These are phyloP conservation scores for Melipona quadrifasciata DNA, from an alignment of 1,140 invertebrate species.

Conservation along the genomic window DNA sequence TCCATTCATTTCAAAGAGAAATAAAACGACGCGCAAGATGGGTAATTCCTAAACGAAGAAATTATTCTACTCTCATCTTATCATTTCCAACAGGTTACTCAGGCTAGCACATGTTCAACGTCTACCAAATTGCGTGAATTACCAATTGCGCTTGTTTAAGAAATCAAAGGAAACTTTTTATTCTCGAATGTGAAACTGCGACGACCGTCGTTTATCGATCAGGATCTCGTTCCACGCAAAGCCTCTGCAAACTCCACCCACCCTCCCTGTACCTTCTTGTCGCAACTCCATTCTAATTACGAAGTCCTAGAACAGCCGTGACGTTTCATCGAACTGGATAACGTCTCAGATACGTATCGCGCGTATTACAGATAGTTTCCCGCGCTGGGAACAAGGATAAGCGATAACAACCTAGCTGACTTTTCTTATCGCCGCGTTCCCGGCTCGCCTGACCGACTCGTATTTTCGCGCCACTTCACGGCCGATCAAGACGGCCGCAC, in stretches of 20 bases:
- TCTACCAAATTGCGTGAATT: not conserved
- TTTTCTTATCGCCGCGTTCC: slow-evolving; percentile 50
- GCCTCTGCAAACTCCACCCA: not conserved
- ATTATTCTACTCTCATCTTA: no score
- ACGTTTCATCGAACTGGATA: slow-evolving; percentile 32
- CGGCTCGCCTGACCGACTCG: slow-evolving; percentile 68
- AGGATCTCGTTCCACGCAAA: not conserved
- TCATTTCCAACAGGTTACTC: no score
- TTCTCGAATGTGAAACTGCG: not conserved
- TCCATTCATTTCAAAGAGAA: no score
- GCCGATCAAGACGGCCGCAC: slow-evolving; percentile 15
- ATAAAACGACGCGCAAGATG: no score
- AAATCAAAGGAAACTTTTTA: not conserved
- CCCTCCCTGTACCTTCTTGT: not conserved
- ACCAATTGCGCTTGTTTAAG: not conserved
- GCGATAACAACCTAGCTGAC: slow-evolving; percentile 35
- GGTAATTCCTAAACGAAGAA: no score
- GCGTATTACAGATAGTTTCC: slow-evolving; percentile 35
- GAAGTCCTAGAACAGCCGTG: not conserved
- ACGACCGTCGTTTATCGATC: not conserved
- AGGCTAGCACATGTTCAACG: no score
- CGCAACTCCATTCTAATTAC: slow-evolving; percentile 33
- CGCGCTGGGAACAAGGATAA: slow-evolving; percentile 39
- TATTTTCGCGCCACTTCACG: slow-evolving; percentile 71
- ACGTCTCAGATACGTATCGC: slow-evolving; percentile 33